A percentile compares a stretch with the other conserved stretches of the same genome.
phyloP scores from a whole-genome alignment of 2,888 invertebrate genomes.

The Plemyria rubiginata region DNA sequence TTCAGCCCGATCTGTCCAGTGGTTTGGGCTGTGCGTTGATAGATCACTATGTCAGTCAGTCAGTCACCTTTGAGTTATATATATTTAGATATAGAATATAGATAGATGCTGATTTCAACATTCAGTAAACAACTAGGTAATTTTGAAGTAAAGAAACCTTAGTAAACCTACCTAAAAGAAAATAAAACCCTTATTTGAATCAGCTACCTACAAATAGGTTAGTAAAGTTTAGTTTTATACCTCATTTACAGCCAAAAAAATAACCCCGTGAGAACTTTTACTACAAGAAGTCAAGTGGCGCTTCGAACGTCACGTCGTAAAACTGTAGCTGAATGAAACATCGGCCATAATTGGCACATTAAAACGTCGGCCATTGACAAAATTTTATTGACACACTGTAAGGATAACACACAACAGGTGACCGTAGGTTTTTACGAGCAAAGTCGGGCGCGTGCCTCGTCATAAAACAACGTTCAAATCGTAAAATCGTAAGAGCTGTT shows the following conservation, averaged over 20 bases:
- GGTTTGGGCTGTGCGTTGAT: no score
- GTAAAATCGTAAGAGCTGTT: conserved; percentile 72
- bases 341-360: conserved; percentile 73
- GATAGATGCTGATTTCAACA: no score
- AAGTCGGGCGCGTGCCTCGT: conserved; percentile 66
- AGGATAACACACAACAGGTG: conserved; percentile 77
- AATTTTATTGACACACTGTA: conserved; percentile 74
- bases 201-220: conserved; percentile 16
- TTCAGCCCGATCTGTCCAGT: no score
- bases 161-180: no score
- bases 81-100: no score
- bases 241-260: conserved; percentile 41
- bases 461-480: conserved; percentile 71
- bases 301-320: conserved; percentile 56
- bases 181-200: conserved; percentile 5
- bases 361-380: conserved; percentile 74
- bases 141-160: no score
- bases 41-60: no score
- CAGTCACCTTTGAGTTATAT: no score
- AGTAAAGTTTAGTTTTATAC: conserved; percentile 35
- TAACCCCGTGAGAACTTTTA: conserved; percentile 42
- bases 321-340: conserved; percentile 69
- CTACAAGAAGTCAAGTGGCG: conserved; percentile 48
- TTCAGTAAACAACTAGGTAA: no score
- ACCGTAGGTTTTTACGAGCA: conserved; percentile 78